phyloP scores from a whole-genome alignment of 2,797 vertebrate genomes.

The Lepidocolaptes lacrymiger region DNA sequence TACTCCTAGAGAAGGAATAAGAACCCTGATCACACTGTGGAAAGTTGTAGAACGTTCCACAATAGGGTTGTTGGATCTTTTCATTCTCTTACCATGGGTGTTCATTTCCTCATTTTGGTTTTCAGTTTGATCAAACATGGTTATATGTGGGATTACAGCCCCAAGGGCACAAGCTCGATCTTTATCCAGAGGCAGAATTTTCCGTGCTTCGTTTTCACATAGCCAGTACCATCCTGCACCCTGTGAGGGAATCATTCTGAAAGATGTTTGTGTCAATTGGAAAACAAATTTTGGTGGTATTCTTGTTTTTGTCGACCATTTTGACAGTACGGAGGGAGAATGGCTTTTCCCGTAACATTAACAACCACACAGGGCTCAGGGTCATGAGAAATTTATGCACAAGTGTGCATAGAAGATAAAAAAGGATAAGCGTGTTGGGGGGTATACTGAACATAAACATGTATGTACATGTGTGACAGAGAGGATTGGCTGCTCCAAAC shows the following conservation, averaged over 20 bases:
- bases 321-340: neutral
- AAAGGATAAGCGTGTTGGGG: neutral
- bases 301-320: too few species aligned
- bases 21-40: too few species aligned
- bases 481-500: neutral
- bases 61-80: too few species aligned
- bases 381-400: neutral
- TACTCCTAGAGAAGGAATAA: neutral
- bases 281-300: too few species aligned
- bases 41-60: too few species aligned
- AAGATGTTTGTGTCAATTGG: too few species aligned
- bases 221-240: neutral
- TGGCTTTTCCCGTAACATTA: neutral
- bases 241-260: too few species aligned
- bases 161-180: neutral
- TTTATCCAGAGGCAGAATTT: neutral
- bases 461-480: rapidly evolving
- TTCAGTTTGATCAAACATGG: too few species aligned
- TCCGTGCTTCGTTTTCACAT: neutral
- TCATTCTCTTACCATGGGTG: too few species aligned
- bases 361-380: neutral
- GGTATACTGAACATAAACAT: neutral
- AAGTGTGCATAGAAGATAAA: neutral
- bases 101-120: too few species aligned
- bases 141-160: too few species aligned